Base-by-base conservation (phyloP, 2,113 vertebrate genomes). In the Chinchilla lanigera region DNA sequence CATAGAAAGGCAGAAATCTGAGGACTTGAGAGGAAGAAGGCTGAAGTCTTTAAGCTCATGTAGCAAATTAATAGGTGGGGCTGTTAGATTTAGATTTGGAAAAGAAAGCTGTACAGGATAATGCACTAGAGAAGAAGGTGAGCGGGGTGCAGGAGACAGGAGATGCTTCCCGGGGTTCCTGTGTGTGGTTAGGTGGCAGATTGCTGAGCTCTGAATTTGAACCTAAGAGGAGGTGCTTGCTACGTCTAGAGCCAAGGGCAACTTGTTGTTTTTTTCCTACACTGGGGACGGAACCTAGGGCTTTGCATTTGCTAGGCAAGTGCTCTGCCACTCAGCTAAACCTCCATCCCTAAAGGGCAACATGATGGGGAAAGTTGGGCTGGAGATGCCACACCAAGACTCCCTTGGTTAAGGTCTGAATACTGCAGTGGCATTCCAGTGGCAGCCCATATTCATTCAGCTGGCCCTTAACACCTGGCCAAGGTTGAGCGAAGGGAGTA, bases 381-480 rank as follows among this genome's bases (percentile, higher is more conserved):
- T 14, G 47, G 33, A 5, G 28, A n/a, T 4, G 26, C 81, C 3
- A 19, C 50, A 50, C 52, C 50, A 5, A 3, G 9, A 2, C 24
- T 44, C 38, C 7, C 20, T 75, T 28, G 35, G 26, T 22, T 22
- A 16, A 58, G 52, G 50, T 30, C 19, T 2, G n/a, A 11, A 1
- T 41, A 93, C 94, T 93, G 69, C 86, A n/a, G 38, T 22, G 85
- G 96, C 78, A 83, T 96, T 87, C 52, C 96, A 69, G 50, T 69
- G 77, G 94, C 86, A 35, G 80, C 96, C 92, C 86, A 87, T 90
- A 92, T 97, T 98, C 96, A 93, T 98, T 98, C 96, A 94, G 96
- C 94, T 95, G 95, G 89, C 89, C 95, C 97, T 97, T 98, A 95
- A 96, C 96, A 98, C 98, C 97, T 98, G 98, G 97, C 95, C 98